phyloP scores from a whole-genome alignment of 64 coral and sea anemone species.

The Porites lutea region DNA sequence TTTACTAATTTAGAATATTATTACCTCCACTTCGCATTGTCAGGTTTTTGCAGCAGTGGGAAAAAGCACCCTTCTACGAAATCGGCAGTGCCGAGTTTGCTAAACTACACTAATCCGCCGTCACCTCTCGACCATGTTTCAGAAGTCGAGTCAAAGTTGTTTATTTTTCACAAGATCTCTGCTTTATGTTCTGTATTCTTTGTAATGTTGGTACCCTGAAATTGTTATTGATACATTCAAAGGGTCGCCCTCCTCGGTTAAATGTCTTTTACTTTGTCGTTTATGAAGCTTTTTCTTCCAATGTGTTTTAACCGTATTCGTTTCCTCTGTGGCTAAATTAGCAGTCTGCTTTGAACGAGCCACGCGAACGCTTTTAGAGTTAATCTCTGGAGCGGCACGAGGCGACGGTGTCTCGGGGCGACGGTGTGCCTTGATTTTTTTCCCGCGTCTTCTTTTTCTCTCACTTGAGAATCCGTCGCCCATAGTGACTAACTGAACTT shows the following conservation, averaged over 20 bases:
- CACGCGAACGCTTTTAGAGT: constrained; percentile 12
- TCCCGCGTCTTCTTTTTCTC: background rate
- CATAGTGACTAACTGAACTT: constrained; percentile 28
- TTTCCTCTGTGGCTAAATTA: background rate
- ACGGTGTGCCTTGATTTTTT: constrained; percentile 13
- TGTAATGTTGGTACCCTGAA: constrained; percentile 36
- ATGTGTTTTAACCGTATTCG: background rate
- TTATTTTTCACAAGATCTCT: background rate
- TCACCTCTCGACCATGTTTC: background rate
- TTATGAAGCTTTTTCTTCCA: constrained; percentile 38
- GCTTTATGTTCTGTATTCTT: constrained; percentile 22
- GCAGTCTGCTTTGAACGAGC: background rate
- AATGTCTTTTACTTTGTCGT: constrained; percentile 25
- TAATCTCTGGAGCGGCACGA: background rate
- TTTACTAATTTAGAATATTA: no score
- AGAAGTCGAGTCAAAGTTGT: background rate
- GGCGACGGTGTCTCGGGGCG: constrained; percentile 29
- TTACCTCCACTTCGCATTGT: no score
- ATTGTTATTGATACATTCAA: constrained; percentile 32
- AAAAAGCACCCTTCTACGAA: background rate
- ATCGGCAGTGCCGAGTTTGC: no score
- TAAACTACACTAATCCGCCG: background rate
- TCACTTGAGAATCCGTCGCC: constrained; percentile 1
- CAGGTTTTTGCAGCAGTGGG: no score
- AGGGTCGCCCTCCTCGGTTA: background rate